Conservation (phyloP, 1,140 invertebrate species). For the Drosophila nebulosa region DNA sequence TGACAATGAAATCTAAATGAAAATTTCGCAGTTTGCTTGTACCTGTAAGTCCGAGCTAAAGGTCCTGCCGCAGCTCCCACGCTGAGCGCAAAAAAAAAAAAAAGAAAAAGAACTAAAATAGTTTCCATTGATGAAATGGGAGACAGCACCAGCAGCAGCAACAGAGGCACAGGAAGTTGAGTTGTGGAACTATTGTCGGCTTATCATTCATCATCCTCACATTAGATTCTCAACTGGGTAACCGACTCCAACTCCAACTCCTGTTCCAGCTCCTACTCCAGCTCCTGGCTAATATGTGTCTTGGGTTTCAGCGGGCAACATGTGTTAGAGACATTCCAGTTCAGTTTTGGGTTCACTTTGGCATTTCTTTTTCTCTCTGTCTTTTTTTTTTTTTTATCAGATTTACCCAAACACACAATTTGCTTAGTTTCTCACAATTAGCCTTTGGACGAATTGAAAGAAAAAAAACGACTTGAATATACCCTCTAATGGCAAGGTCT, state of each 20-base stretch:
- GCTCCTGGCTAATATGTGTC: slow-evolving; percentile 56
- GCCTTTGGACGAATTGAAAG: background rate
- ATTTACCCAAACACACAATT: slow-evolving; percentile 40
- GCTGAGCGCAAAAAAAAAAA: slow-evolving; percentile 31
- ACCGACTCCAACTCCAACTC: slow-evolving; percentile 2
- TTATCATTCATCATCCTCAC: slow-evolving; percentile 64
- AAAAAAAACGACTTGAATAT: background rate
- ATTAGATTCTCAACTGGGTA: slow-evolving; percentile 35
- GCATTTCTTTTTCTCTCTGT: background rate
- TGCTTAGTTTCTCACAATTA: slow-evolving; percentile 46
- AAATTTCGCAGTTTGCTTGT: slow-evolving; percentile 16
- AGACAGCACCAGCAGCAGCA: slow-evolving; percentile 26
- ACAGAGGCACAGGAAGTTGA: slow-evolving; percentile 53
- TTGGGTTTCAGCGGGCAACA: slow-evolving; percentile 60
- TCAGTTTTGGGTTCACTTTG: background rate
- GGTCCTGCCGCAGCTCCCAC: slow-evolving; percentile 44
- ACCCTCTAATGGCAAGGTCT: background rate
- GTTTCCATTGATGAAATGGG: slow-evolving; percentile 66
- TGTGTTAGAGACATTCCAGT: slow-evolving; percentile 21
- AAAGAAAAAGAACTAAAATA: slow-evolving; percentile 17
- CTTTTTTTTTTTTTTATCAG: slow-evolving; percentile 20
- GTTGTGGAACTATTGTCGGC: slow-evolving; percentile 55
- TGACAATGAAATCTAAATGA: slow-evolving; percentile 29
- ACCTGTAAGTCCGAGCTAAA: slow-evolving; percentile 23
- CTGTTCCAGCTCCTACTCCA: slow-evolving; percentile 15